These are phyloP conservation scores for Menidia menidia DNA, from an alignment of 2,797 vertebrate species.

Conservation along the genomic window DNA sequence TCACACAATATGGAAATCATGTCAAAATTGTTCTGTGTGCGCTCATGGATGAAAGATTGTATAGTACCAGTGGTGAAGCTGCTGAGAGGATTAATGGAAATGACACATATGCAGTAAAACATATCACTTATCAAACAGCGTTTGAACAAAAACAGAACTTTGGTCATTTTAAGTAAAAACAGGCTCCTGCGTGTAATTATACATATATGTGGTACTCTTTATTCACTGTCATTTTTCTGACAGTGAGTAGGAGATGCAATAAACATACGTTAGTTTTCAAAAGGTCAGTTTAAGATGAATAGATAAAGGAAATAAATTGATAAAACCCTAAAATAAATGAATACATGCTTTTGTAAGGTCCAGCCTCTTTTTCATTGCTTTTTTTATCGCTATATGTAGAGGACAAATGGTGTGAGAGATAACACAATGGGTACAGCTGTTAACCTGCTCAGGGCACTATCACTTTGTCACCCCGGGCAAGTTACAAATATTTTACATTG, in stretches of 20 bases:
- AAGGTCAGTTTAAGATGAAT: conserved; percentile 24
- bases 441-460: not conserved
- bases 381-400: not conserved
- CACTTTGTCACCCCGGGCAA: not conserved
- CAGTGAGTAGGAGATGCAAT: conserved; percentile 22
- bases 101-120: conserved; percentile 18
- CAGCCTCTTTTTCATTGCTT: not conserved
- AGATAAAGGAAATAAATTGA: conserved; percentile 9
- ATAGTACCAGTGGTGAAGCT: conserved; percentile 9
- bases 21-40: conserved; percentile 61
- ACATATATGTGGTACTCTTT: not conserved
- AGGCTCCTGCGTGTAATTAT: not conserved
- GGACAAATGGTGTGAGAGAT: not conserved
- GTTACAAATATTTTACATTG: not conserved
- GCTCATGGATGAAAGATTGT: conserved; percentile 43
- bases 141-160: conserved; percentile 16
- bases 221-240: conserved; percentile 20
- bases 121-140: conserved; percentile 12
- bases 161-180: not conserved
- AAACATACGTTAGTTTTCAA: conserved; percentile 10
- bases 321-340: not conserved
- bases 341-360: not conserved
- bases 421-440: not conserved
- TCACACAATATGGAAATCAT: conserved; percentile 66
- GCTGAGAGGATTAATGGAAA: conserved; percentile 37